Base-by-base conservation (phyloP, 2,797 vertebrate genomes). In the Typhlichthys eigenmanni region DNA sequence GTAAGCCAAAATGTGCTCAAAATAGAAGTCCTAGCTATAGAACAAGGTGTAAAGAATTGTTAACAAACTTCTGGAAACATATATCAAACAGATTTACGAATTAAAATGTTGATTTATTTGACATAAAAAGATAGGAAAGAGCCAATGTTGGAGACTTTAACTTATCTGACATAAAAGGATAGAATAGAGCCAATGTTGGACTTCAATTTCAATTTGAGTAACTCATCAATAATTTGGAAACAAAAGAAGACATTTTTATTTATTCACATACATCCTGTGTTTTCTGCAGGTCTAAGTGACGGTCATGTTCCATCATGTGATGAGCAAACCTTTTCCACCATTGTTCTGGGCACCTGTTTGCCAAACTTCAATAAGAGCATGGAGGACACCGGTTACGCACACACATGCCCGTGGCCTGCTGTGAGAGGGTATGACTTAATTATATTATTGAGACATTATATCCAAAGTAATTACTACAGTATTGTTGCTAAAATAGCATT, bases 351-450 rank as follows among this genome's bases (percentile, higher is more conserved):
- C 19, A 0, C 14, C 29, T 94, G 93, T 73, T 46, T 90, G 64
- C 75, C 71, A 0, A 29, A 61, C 11, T 93, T 91, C 76, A 85
- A 74, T 58, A 51, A 29, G n/a, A 78, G 34, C 64, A 88, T 93
- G 89, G 76, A 81, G 59, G 59, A 46, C 0, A 86, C 55, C 4
- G 75, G 82, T 51, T 89, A 86, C 53, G 50, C 66, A 53, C 52
- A 74, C 5, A 53, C 29, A 1, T 93, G 92, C 50, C 83, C 87
- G 0, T 92, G 92, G 92, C 90, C 92, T 0, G 17, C 38, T 6
- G 77, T 73, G 2, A 91, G 82, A 87, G 2, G 59, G 91, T 92
- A 66, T 57, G 64, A 64, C 7, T 12, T 1, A 5, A 0, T 61
- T 48, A 2, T 0, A 57, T 50, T 57, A 17, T 47, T 56, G 4